A percentile compares a stretch with the other conserved stretches of the same genome.
Evolutionary conservation across 1,140 invertebrate genomes (phyloP).

Genomic region (Helicoverpa armigera): DNA sequence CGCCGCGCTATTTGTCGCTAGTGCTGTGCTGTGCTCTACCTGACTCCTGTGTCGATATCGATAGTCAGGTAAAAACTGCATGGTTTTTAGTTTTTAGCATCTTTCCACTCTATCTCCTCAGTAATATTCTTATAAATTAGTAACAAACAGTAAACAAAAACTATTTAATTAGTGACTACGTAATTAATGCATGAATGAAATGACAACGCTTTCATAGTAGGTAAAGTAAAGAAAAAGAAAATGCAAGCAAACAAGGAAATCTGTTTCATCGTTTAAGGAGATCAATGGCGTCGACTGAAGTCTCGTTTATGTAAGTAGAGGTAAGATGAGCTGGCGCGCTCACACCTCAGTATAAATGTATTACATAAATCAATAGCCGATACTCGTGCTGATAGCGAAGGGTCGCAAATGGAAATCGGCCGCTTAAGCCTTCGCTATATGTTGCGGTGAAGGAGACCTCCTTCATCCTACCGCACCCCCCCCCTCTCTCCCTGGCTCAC

Average conservation of each 20-base stretch:
- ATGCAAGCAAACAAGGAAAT: too few relatives aligned
- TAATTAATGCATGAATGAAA: too few relatives aligned
- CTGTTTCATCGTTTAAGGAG: too few relatives aligned
- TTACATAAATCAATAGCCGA: conserved; percentile 26
- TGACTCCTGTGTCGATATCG: not conserved
- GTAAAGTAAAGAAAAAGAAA: too few relatives aligned
- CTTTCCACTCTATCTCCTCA: too few relatives aligned
- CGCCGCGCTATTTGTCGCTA: not conserved
- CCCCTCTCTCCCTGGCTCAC: not conserved
- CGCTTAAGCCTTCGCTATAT: conserved; percentile 40
- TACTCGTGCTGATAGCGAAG: conserved; percentile 12
- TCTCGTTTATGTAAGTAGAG: too few relatives aligned
- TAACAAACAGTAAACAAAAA: too few relatives aligned
- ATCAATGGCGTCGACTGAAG: too few relatives aligned
- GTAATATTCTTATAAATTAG: too few relatives aligned
- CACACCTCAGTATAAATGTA: conserved; percentile 16
- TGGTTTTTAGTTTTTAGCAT: too few relatives aligned
- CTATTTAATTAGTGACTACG: too few relatives aligned
- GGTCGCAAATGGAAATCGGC: conserved; percentile 37
- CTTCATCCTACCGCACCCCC: not conserved
- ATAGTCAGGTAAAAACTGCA: not conserved
- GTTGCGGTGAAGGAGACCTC: conserved; percentile 22
- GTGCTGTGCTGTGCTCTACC: not conserved
- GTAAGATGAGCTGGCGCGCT: not conserved
- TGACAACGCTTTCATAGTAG: too few relatives aligned